Evolutionary conservation across 2,113 vertebrate species (phyloP), one percentile per base, ranked within the genome.

Genomic region (Toxostoma redivivum): DNA sequence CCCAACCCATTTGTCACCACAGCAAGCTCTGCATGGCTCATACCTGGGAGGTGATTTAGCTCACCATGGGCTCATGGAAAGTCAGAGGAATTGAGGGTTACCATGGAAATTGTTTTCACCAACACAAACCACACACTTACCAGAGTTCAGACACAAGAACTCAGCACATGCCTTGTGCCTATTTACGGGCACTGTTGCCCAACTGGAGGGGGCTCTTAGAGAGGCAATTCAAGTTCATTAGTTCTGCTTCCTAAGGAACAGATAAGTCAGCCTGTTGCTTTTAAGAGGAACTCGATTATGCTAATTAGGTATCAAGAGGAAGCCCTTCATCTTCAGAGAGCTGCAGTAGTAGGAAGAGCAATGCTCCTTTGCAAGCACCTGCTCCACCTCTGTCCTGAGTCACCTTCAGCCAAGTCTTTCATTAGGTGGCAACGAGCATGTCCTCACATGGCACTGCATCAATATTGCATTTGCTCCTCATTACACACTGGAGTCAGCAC

Each of bases 211-310:
- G 67, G 72, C 51, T 88, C 79, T 56, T 70, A 76, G 17, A 13
- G 74, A 86, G 71, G 67, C 86, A 89, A 91, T 92, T 91, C 61
- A 64, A 76, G 83, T 84, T 95, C 84, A 76, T 76, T 81, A 91
- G 86, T 94, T 96, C 96, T 95, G 96, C 94, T 97, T 95, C 91
- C 91, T 81, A 86, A 81, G 72, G 69, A 88, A 92, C 44, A 95
- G 92, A 62, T 93, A 92, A 90, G 80, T 86, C 90, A 92, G 60
- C 4, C 50, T 94, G 47, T 5, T 92, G 88, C 85, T 83, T 77
- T 88, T 22, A 92, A 88, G 86, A 95, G 88, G 86, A 95, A 95
- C 95, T 93, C 14, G 62, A 83, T 94, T 71, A 84, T 88, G 83
- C 76, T 72, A 91, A 81, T 70, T 15, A 71, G 17, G 47, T 50